Evolutionary conservation across 2,888 invertebrate genomes (phyloP).

Genomic region (Agriopis leucophaearia): DNA sequence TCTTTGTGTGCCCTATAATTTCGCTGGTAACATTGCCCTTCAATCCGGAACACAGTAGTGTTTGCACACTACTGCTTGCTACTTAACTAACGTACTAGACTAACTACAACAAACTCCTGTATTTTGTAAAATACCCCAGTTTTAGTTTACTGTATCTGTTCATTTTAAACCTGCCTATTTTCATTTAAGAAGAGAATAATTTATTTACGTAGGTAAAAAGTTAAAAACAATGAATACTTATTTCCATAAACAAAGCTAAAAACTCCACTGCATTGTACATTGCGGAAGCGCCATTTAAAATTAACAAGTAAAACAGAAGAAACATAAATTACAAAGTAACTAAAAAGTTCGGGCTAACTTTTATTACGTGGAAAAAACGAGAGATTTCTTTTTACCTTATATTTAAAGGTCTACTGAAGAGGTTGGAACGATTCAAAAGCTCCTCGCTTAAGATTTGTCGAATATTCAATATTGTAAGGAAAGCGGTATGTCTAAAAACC

Average conservation of each 20-base stretch:
- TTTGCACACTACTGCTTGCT: too few species aligned
- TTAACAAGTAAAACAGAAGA: conserved; percentile 56
- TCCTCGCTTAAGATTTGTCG: too few species aligned
- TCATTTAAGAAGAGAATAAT: neutral
- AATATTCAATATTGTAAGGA: too few species aligned
- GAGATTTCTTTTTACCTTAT: conserved; percentile 13
- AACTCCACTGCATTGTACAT: conserved; percentile 38
- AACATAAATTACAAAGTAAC: conserved; percentile 69
- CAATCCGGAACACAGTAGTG: too few species aligned
- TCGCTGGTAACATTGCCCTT: too few species aligned
- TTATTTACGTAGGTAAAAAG: conserved; percentile 6
- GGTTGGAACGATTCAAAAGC: neutral
- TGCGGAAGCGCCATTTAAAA: conserved; percentile 48
- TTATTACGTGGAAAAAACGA: conserved; percentile 61
- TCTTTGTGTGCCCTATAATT: too few species aligned
- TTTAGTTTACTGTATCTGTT: too few species aligned
- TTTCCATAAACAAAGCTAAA: conserved; percentile 25
- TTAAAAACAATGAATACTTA: conserved; percentile 23
- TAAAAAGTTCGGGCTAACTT: conserved; percentile 55
- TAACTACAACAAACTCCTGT: too few species aligned
- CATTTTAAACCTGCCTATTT: neutral
- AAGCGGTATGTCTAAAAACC: too few species aligned
- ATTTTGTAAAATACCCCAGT: too few species aligned
- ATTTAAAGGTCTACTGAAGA: neutral
- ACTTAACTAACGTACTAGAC: too few species aligned